phyloP scores from a whole-genome alignment of 2,113 vertebrate genomes.

The Solenodon paradoxus region DNA sequence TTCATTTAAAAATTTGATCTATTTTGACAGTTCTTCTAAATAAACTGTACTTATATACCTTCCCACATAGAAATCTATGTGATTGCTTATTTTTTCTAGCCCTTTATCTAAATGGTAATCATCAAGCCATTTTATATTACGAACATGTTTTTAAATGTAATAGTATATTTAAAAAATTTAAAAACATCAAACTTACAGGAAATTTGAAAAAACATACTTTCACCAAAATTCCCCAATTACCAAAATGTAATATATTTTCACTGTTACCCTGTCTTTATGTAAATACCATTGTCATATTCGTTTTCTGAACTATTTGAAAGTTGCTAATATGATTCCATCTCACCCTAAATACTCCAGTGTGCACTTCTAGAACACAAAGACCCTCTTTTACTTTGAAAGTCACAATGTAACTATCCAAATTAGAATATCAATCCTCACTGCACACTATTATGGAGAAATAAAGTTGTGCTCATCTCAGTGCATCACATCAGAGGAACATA shows the following conservation, averaged over 20 bases:
- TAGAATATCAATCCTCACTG: not conserved
- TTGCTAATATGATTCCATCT: not conserved
- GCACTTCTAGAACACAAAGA: not conserved
- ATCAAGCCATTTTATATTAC: slow-evolving; percentile 18
- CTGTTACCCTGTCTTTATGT: not conserved
- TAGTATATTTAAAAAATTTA: not conserved
- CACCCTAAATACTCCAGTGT: not conserved
- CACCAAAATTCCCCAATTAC: not conserved
- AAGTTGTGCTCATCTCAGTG: not conserved
- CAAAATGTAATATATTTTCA: not conserved
- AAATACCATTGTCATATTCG: not conserved
- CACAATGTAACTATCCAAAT: not conserved
- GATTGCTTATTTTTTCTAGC: not conserved
- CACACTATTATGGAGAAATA: not conserved
- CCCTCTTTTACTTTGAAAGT: not conserved
- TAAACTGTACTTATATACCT: not conserved
- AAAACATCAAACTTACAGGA: not conserved
- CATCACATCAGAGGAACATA: not conserved
- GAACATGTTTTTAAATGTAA: not conserved
- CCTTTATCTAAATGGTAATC: not conserved
- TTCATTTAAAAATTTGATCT: not conserved
- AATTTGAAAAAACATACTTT: not conserved
- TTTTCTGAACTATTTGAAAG: not conserved
- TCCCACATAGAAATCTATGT: not conserved
- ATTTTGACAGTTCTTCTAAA: not conserved